phyloP scores from a whole-genome alignment of 2,797 vertebrate species.

The Brachyrhaphis roseni region DNA sequence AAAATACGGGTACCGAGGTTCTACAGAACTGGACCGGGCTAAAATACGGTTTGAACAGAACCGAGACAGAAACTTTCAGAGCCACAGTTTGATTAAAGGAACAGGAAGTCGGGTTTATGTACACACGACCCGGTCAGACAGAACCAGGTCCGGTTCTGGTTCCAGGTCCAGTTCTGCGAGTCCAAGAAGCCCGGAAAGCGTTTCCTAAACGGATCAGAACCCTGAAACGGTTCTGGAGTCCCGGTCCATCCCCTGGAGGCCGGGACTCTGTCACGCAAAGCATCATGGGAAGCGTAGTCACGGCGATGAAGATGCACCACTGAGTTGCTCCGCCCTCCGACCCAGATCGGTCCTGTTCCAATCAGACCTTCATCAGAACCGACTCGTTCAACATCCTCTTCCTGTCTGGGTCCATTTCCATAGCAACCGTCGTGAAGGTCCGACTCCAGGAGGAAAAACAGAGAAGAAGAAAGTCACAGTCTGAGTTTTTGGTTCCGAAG shows the following conservation, averaged over 20 bases:
- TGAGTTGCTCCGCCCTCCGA: neutral
- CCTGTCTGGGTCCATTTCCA: constrained; percentile 7
- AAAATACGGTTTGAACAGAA: neutral
- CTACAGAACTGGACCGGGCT: neutral
- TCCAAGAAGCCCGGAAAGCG: neutral
- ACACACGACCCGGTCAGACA: no score
- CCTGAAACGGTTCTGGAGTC: constrained; percentile 20
- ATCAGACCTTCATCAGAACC: neutral
- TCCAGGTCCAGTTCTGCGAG: neutral
- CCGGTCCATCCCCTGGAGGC: neutral
- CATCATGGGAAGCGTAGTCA: neutral
- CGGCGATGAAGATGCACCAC: neutral
- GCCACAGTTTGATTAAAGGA: neutral
- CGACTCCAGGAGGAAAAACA: constrained; percentile 10
- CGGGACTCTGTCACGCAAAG: neutral
- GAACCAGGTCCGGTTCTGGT: neutral
- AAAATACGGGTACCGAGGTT: neutral
- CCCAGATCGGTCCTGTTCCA: neutral
- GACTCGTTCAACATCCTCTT: neutral
- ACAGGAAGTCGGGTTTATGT: no score
- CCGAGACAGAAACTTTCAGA: neutral
- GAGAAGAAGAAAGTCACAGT: constrained; percentile 24
- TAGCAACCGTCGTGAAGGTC: constrained; percentile 1
- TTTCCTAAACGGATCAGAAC: constrained; percentile 11
- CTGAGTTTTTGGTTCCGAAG: neutral